Base-by-base conservation (phyloP, 2,797 vertebrate genomes). In the Smutsia temminckii region DNA sequence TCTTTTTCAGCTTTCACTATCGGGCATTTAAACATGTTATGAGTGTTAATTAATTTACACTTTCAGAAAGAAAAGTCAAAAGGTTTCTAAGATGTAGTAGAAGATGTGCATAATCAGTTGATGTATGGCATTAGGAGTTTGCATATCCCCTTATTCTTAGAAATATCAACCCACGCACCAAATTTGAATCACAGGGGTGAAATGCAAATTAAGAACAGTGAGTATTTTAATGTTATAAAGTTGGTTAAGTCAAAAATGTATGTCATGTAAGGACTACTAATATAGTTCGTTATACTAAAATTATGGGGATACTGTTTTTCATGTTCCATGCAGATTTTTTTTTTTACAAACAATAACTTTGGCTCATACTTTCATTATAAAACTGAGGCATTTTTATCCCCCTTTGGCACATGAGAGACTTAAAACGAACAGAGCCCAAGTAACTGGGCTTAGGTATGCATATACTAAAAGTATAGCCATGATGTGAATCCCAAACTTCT, bases 41-140 rank as follows among this genome's bases (percentile, higher is more conserved):
- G 14, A 77, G 14, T 85, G 74, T 89, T 95, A 93, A 69, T 69
- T 83, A 85, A 95, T 94, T 92, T 94, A 83, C 79, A 59, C 91
- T 91, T 95, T 75, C 1, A 20, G 25, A 64, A 95, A 87, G 66
- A 90, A 64, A 55, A 27, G 13, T 89, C 91, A 95, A 85, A 96
- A 85, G 79, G 51, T 59, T 95, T 85, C 61, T 59, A 55, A 80
- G 66, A 93, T 89, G 51, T 46, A 55, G 37, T 46, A 59, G n/a
- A 51, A 72, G 14, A 68, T 80, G 37, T 89, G 37, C 37, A 68
- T 64, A 75, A 71, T 74, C 61, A 87, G 75, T 34, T 93, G 53
- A 8, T 93, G 1, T 63, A 29, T 32, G 25, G 34, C 20, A 75
- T 83, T 87, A 34, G 55, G 13, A 2, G 1, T 49, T 92, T 23